Evolutionary conservation across 92 coral and sea anemone species (phyloP), one percentile per base, ranked within the genome.

Genomic region (Diadumene lineata): DNA sequence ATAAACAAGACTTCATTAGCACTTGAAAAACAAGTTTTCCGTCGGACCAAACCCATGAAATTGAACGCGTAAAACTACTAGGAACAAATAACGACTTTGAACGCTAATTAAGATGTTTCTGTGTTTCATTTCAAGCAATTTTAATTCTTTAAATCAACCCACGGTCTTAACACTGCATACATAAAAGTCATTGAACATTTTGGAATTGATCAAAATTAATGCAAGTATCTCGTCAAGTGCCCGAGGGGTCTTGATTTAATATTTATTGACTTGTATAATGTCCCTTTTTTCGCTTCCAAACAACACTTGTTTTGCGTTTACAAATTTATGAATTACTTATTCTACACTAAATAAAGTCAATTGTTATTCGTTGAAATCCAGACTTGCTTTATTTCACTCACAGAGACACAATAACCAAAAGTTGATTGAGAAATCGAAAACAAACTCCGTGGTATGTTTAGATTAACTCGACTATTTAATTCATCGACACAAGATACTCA

Each of bases 401-500:
- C 58, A 53, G 58, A 2, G 58, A 53, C 19, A 53, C 19, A 15
- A 53, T 53, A 21, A 16, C 4, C 19, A 3, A 9, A 53, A 15
- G 58, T 53, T 53, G 58, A 3, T 53, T 53, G 24, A 16, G 19
- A 53, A 13, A 9, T 53, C 2, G 24, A 53, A 53, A 53, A 53
- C 58, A 53, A 53, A 9, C 24, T 53, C 18, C 19, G 19, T 53
- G 58, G 10, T 53, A 3, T 53, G 58, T 3, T 69, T 69, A 31
- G 57, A 31, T 69, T 69, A 44, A 32, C 55, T 50, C 60, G 29
- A 7, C 31, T 32, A n/a, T 69, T 23, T 32, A 44, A 26, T 69
- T 69, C 74, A 69, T 7, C 48, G 74, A 69, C 74, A 69, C 7
- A 48, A 44, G 74, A 69, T 69, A 69, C 57, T 69, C 56, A 50